Percentiles rank a stretch among this genome's conserved stretches.
These are phyloP conservation scores for Cairina moschata DNA, from an alignment of 2,113 vertebrate species.

Conservation along the genomic window DNA sequence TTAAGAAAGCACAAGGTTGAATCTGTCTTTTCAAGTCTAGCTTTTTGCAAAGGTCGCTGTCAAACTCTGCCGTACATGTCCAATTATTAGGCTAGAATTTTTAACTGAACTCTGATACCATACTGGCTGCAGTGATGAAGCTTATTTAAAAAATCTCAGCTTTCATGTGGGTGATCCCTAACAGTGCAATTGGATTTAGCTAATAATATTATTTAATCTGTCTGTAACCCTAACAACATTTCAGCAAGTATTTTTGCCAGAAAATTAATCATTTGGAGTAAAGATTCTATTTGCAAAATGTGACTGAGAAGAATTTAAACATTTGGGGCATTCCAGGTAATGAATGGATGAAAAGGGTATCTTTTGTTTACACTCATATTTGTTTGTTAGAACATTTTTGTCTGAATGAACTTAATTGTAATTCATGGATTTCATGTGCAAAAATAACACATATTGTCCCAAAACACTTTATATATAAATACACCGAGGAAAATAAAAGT, in stretches of 20 bases:
- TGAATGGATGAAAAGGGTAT: not conserved
- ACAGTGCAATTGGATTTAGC: not conserved
- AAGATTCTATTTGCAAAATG: conserved; percentile 17
- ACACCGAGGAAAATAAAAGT: not conserved
- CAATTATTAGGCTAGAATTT: not conserved
- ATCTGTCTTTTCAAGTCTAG: not conserved
- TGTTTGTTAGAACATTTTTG: not conserved
- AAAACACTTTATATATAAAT: not conserved
- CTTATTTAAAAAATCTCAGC: not conserved
- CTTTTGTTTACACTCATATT: not conserved
- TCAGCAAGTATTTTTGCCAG: not conserved
- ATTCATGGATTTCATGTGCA: not conserved
- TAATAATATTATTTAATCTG: conserved; percentile 14
- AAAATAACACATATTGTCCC: not conserved
- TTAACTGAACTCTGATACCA: not conserved
- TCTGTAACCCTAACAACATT: not conserved
- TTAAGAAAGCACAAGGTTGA: not conserved
- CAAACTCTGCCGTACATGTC: not conserved
- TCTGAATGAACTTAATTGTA: not conserved
- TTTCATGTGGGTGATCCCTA: not conserved
- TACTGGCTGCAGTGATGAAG: not conserved
- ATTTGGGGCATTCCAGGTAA: not conserved
- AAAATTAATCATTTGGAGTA: conserved; percentile 6
- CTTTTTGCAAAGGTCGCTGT: not conserved
- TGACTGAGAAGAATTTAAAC: not conserved